A percentile compares a stretch with the other conserved stretches of the same genome.
Conservation (phyloP, 1,140 invertebrate genomes). For the Pararge aegeria region DNA sequence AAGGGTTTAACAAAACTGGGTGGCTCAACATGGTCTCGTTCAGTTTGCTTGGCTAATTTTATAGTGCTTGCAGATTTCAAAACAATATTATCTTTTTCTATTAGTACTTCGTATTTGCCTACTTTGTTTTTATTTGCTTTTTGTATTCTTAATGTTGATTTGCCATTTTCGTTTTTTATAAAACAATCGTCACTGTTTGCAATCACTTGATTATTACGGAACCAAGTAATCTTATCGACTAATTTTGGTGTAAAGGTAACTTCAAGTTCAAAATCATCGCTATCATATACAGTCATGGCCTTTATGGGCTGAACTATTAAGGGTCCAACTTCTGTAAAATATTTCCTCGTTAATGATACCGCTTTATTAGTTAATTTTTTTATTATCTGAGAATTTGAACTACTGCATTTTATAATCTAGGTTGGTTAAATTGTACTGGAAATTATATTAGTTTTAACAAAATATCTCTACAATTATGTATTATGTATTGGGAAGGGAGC, state of each 20-base stretch:
- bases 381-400: neutral
- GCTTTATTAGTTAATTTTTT: slow-evolving; percentile 8
- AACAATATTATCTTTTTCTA: slow-evolving; percentile 87
- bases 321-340: slow-evolving; percentile 70
- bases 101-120: slow-evolving; percentile 92
- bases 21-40: slow-evolving; percentile 83
- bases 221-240: slow-evolving; percentile 91
- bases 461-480: neutral
- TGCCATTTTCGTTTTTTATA: slow-evolving; percentile 83
- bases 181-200: slow-evolving; percentile 83
- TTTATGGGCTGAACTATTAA: slow-evolving; percentile 62
- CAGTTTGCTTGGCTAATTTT: slow-evolving; percentile 81
- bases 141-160: slow-evolving; percentile 84
- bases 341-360: slow-evolving; percentile 30
- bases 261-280: slow-evolving; percentile 62
- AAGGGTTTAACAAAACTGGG: slow-evolving; percentile 88
- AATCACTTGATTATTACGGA: slow-evolving; percentile 91
- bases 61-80: slow-evolving; percentile 89
- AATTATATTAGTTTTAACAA: neutral
- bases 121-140: slow-evolving; percentile 86
- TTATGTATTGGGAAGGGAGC: neutral
- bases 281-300: slow-evolving; percentile 57
- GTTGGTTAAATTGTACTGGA: neutral
- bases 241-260: slow-evolving; percentile 86
- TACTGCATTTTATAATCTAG: neutral